phyloP scores from a whole-genome alignment of 2,888 invertebrate genomes.

The Ennomos erosarius region DNA sequence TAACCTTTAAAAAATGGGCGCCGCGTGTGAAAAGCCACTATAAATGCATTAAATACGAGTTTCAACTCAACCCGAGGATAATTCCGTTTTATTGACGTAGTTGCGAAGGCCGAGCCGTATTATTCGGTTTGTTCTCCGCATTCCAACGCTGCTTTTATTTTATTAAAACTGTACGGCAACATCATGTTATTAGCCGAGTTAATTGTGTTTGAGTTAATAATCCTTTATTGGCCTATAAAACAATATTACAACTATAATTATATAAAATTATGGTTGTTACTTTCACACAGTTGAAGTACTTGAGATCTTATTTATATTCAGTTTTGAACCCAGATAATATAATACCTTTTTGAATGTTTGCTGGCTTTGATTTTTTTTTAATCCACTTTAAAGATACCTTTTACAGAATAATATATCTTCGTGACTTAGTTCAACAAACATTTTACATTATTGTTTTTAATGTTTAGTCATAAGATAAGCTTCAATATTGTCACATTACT shows the following conservation, averaged over 20 bases:
- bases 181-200: conserved; percentile 9
- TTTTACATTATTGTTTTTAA: too few relatives aligned
- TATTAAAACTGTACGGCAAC: conserved; percentile 19
- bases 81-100: conserved; percentile 43
- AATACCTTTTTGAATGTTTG: too few relatives aligned
- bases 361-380: too few relatives aligned
- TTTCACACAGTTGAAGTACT: too few relatives aligned
- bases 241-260: neutral
- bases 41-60: conserved; percentile 50
- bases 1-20: conserved; percentile 21
- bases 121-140: conserved; percentile 22
- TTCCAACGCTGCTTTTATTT: conserved; percentile 17
- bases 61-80: conserved; percentile 41
- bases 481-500: conserved; percentile 2
- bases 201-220: conserved; percentile 11
- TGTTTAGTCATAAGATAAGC: too few relatives aligned
- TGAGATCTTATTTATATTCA: too few relatives aligned
- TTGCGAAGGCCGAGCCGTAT: conserved; percentile 32
- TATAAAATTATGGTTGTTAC: neutral
- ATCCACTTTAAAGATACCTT: too few relatives aligned
- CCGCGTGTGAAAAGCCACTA: conserved; percentile 39
- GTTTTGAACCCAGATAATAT: too few relatives aligned
- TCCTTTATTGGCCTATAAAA: conserved; percentile 5
- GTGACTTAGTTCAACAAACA: too few relatives aligned
- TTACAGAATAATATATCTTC: too few relatives aligned